phyloP scores from a whole-genome alignment of 2,888 invertebrate genomes.

The Asteroscopus sphinx region DNA sequence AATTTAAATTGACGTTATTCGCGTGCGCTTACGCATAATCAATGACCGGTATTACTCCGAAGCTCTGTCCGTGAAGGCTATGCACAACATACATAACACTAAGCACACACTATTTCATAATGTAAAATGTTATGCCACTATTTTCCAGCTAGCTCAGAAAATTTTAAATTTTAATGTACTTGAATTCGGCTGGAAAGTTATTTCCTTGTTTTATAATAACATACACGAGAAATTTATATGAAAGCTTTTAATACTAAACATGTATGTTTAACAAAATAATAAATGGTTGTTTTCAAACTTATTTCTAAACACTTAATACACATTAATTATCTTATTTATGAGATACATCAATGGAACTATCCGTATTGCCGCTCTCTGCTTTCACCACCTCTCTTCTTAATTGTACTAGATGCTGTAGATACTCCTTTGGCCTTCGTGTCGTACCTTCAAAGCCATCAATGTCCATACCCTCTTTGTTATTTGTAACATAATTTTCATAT shows the following conservation, averaged over 20 bases:
- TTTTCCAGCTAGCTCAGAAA: slow-evolving; percentile 48
- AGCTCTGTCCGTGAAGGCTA: slow-evolving; percentile 50
- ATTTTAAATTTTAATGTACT: slow-evolving; percentile 52
- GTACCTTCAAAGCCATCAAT: slow-evolving; percentile 23
- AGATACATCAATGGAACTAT: slow-evolving; percentile 56
- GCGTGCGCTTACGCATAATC: slow-evolving; percentile 27
- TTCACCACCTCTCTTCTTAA: slow-evolving; percentile 89
- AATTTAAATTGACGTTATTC: slow-evolving; percentile 29
- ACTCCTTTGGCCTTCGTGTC: slow-evolving; percentile 87
- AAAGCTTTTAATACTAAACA: not conserved
- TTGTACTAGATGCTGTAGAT: slow-evolving; percentile 89
- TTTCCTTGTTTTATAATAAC: no score
- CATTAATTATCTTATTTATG: slow-evolving; percentile 38
- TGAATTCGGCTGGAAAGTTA: slow-evolving; percentile 22
- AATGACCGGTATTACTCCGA: slow-evolving; percentile 11
- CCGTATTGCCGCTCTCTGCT: slow-evolving; percentile 81
- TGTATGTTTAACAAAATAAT: slow-evolving; percentile 10
- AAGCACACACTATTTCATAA: slow-evolving; percentile 58
- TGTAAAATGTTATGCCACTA: slow-evolving; percentile 45
- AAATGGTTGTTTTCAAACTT: slow-evolving; percentile 8
- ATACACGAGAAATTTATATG: no score
- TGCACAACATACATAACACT: slow-evolving; percentile 27
- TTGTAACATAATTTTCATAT: slow-evolving; percentile 74
- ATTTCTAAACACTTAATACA: not conserved
- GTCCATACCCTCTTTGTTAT: slow-evolving; percentile 56